Conservation (phyloP, 2,888 invertebrate genomes). For the Alentia gelatinosa region DNA sequence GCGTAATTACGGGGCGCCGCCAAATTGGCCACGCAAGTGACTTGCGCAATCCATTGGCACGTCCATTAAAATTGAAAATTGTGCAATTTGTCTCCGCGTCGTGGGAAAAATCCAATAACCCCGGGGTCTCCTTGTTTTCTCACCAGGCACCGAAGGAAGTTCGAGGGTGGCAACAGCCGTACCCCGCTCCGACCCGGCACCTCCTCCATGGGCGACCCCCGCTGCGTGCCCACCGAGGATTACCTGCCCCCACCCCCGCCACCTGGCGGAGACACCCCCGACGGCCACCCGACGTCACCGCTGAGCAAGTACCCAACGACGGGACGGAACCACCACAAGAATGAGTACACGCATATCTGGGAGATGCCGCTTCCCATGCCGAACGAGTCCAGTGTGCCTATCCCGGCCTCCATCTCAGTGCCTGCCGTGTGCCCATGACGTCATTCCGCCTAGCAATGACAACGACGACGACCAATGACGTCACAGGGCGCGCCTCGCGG, state of each 20-base stretch:
- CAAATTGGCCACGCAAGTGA: background rate
- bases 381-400: background rate
- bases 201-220: constrained; percentile 35
- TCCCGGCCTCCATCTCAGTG: background rate
- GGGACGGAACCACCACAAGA: constrained; percentile 15
- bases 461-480: background rate
- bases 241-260: constrained; percentile 34
- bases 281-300: background rate
- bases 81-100: background rate
- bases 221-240: constrained; percentile 28
- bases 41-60: background rate
- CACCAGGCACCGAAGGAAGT: constrained; percentile 42
- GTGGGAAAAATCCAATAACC: constrained; percentile 13
- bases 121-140: constrained; percentile 16
- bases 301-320: background rate
- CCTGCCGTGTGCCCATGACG: background rate
- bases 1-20: background rate
- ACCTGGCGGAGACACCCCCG: background rate
- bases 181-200: constrained; percentile 18
- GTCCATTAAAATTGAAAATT: constrained; percentile 36
- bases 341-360: constrained; percentile 57
- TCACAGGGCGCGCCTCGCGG: background rate
- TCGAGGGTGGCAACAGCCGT: background rate
- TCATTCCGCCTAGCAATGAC: constrained; percentile 22
- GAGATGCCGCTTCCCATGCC: constrained; percentile 53